Percentiles rank a stretch among this genome's conserved stretches.
Conservation (phyloP, 2,797 vertebrate species). For the Propithecus deckenii region DNA sequence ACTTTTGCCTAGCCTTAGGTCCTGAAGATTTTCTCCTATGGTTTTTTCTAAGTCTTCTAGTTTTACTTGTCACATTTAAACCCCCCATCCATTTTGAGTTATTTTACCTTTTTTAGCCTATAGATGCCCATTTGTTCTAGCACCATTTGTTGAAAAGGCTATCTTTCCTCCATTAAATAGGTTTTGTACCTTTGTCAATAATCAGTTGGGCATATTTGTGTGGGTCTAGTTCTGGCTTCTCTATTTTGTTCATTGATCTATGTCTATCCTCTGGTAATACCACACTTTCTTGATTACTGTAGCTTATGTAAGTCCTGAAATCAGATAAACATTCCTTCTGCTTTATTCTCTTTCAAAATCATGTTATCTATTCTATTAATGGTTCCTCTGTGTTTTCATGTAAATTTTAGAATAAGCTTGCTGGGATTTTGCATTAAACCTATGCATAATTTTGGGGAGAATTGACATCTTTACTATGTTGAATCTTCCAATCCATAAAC, state of each 20-base stretch:
- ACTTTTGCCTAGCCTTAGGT: not conserved
- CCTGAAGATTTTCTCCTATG: not conserved
- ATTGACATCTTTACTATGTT: not conserved
- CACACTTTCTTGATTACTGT: not conserved
- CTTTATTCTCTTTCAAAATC: not conserved
- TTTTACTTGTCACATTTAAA: slow-evolving; percentile 29
- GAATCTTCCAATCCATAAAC: not conserved
- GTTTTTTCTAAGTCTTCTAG: not conserved
- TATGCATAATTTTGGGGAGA: not conserved
- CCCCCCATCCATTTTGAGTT: not conserved
- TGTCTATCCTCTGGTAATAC: not conserved
- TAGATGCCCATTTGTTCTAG: not conserved
- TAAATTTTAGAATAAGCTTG: not conserved
- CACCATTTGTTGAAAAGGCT: not conserved
- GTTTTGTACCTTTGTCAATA: not conserved
- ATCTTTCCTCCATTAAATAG: not conserved
- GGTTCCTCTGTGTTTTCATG: not conserved
- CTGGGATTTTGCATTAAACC: not conserved
- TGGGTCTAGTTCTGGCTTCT: not conserved
- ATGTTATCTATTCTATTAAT: not conserved
- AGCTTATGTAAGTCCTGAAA: not conserved
- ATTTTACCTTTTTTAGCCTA: not conserved
- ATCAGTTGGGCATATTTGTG: not conserved
- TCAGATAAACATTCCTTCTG: not conserved
- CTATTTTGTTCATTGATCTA: not conserved